Evolutionary conservation across 2,113 vertebrate genomes (phyloP).

Genomic region (Lophochroa leadbeateri): DNA sequence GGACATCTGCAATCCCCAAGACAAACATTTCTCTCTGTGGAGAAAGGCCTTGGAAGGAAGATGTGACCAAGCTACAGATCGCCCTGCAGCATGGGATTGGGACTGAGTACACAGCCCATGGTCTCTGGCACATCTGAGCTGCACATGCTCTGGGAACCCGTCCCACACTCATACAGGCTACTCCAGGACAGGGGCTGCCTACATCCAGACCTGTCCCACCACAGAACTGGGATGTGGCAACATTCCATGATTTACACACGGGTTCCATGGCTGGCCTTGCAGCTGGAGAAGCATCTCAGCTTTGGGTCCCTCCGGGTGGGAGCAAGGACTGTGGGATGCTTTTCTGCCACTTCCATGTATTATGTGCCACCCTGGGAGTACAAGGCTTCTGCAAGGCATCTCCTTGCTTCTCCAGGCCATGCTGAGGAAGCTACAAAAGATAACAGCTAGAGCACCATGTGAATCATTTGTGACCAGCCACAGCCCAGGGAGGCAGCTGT

Average conservation of each 20-base stretch:
- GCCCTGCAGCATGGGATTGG: neutral
- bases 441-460: neutral
- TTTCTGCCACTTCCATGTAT: neutral
- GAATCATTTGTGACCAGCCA: neutral
- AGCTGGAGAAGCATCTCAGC: neutral
- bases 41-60: neutral
- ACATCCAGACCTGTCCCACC: neutral
- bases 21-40: neutral
- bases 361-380: neutral
- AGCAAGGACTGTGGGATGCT: neutral
- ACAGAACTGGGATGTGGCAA: neutral
- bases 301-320: neutral
- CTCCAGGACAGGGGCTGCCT: neutral
- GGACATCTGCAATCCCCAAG: neutral
- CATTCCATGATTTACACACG: neutral
- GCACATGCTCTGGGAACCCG: neutral
- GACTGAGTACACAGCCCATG: accelerated
- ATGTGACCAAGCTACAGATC: accelerated
- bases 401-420: neutral
- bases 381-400: neutral
- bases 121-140: neutral
- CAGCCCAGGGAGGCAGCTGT: neutral
- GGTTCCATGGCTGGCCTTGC: neutral
- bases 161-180: neutral
- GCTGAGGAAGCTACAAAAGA: neutral